These are phyloP conservation scores for Mystacides longicornis DNA, from an alignment of 2,888 invertebrate genomes.

Conservation along the genomic window DNA sequence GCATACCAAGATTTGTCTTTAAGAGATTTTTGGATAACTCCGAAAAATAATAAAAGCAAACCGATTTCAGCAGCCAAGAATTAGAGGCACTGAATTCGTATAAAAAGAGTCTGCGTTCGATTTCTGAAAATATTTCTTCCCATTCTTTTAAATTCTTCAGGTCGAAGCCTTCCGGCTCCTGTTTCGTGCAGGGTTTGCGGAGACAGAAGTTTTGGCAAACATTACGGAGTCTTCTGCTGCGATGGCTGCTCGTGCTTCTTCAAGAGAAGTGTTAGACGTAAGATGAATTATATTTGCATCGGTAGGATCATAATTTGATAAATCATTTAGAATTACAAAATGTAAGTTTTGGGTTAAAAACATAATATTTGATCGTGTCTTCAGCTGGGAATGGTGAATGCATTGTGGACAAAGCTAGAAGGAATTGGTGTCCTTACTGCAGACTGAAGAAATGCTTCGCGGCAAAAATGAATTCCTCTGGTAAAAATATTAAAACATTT, in stretches of 20 bases:
- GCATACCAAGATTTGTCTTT: too few relatives aligned
- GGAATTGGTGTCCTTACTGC: slow-evolving; percentile 86
- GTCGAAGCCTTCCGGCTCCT: slow-evolving; percentile 34
- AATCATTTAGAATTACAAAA: too few relatives aligned
- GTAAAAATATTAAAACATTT: too few relatives aligned
- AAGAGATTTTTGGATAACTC: too few relatives aligned
- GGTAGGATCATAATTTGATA: too few relatives aligned
- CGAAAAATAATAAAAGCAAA: too few relatives aligned
- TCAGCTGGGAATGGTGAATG: slow-evolving; percentile 66
- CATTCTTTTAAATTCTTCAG: too few relatives aligned
- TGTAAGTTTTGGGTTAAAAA: too few relatives aligned
- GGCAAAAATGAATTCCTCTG: slow-evolving; percentile 70
- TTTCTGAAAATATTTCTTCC: too few relatives aligned
- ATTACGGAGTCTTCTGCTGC: slow-evolving; percentile 78
- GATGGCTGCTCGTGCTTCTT: slow-evolving; percentile 89
- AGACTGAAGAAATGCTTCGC: slow-evolving; percentile 69
- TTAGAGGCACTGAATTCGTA: too few relatives aligned
- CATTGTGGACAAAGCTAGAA: slow-evolving; percentile 68
- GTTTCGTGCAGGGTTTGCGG: slow-evolving; percentile 73
- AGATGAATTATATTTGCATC: slow-evolving; percentile 69
- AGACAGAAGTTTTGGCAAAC: slow-evolving; percentile 76
- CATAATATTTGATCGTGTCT: not conserved
- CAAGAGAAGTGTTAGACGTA: slow-evolving; percentile 71
- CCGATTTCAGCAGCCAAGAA: too few relatives aligned
- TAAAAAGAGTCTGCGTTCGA: too few relatives aligned